Base-by-base conservation (phyloP, 2,113 vertebrate genomes). In the Oncorhynchus kisutch region DNA sequence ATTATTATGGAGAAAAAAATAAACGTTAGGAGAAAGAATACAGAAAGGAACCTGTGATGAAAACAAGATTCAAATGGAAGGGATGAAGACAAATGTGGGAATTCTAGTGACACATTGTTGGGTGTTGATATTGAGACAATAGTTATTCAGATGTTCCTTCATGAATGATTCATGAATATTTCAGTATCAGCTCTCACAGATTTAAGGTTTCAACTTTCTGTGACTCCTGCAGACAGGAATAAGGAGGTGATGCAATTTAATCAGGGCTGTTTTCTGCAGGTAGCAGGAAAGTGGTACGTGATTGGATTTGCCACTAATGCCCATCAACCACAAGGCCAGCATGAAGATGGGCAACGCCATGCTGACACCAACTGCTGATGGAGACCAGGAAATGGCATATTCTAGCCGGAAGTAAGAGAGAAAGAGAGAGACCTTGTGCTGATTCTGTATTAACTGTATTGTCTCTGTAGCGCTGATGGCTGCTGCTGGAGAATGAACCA, bases 241-340 rank as follows among this genome's bases (percentile, higher is more conserved):
- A 13, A 39, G 39, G 39, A 39, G 39, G 8, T 73, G 27, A 9
- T 60, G n/a, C 24, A 25, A 39, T 49, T 27, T 29, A 57, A 51
- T 25, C 25, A 48, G 13, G 27, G 16, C 8, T 5, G 39, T 14
- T 14, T 74, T 51, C 4, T 74, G 25, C 81, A 97, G 97, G 81
- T 95, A 78, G 71, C 88, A 0, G 96, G 96, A 13, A 94, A 82
- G 60, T 97, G 97, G 96, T 95, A 94, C 72, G 87, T 95, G 81
- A 79, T 96, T 0, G 95, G 93, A 67, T 88, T 96, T 86, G 96
- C 95, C 2, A 95, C 94, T 25, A 90, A 92, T n/a, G 91, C 94
- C 13, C 70, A n/a, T 87, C 27, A 73, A 1, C 24, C 90, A 77
- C 60, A 94, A 80, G 85, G 49, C 81, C 57, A 81, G 80, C n/a